Evolutionary conservation across 2,888 invertebrate species (phyloP), one percentile per base, ranked within the genome.

Genomic region (Mythimna pallens): DNA sequence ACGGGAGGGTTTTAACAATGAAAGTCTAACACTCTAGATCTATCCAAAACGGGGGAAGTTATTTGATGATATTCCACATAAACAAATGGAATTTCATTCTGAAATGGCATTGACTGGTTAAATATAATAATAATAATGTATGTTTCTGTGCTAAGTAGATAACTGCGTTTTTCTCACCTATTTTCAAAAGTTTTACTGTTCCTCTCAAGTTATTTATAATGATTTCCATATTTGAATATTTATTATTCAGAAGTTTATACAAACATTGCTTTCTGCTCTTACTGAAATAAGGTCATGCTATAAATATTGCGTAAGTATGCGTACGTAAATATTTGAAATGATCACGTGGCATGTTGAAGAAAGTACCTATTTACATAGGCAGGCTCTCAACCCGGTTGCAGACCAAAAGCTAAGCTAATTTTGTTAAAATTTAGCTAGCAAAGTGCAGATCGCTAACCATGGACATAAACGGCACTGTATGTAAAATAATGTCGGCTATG

Each of bases 251-350:
- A 70, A 72, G 67, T 82, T 75, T 70, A 70, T 65, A 58, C 47
- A 69, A 70, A 57, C 57, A 75, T 70, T 72, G 68, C 80, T 80
- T 71, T 71, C 65, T 71, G 70, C 65, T 81, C 64, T 65, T 63
- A 65, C 69, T 67, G 62, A 75, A 81, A 80, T 72, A 79, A 81
- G 81, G 81, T 70, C 83, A 70, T 58, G 69, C 22, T 67, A 62
- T 68, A 70, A 81, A 79, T 59, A 75, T 72, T 65, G 62, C 64
- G 58, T 55, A 43, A 65, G 68, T 52, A 67, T 82, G 66, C 43
- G 47, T 20, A 47, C 68, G 65, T 81, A 74, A 70, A 82, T 81
- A 63, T 78, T 82, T 78, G 68, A 82, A 65, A 78, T 40, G 74
- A 73, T 68, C 82, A 82, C 70, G 80, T 65, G 25, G 17, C 20